A percentile compares a stretch with the other conserved stretches of the same genome.
Conservation (phyloP, 2,888 invertebrate genomes). For the Dusona sp. region DNA sequence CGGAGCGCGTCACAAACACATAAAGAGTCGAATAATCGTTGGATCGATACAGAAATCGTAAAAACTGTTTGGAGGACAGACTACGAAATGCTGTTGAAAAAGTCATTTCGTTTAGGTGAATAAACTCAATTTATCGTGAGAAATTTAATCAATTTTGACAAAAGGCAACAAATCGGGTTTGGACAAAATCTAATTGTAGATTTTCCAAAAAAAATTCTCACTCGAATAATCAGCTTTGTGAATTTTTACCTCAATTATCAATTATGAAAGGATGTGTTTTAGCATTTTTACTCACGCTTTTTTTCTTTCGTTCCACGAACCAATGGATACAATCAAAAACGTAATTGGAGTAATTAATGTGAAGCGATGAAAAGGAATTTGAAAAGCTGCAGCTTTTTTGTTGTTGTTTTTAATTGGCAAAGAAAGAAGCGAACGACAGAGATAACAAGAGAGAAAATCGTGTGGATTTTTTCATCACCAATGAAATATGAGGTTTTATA, state of each 20-base stretch:
- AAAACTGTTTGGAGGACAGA: background rate
- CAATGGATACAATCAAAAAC: background rate
- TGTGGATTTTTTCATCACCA: background rate
- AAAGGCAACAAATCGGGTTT: background rate
- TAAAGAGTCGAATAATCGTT: constrained; percentile 14
- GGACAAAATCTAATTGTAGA: background rate
- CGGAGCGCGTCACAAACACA: background rate
- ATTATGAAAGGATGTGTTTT: background rate
- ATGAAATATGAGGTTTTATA: constrained; percentile 1
- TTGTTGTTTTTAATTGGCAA: background rate
- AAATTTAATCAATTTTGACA: constrained; percentile 2
- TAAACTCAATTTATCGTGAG: constrained; percentile 26
- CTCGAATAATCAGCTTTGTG: background rate
- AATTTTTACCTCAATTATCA: background rate
- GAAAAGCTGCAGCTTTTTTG: background rate
- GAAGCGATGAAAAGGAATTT: background rate
- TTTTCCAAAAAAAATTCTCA: background rate
- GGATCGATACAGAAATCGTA: constrained; percentile 14
- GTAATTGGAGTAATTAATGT: background rate
- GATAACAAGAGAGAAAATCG: constrained; percentile 4
- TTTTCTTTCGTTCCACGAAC: background rate
- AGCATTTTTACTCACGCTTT: background rate
- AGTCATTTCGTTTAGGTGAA: background rate
- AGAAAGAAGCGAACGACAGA: background rate
- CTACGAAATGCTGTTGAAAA: constrained; percentile 2